A percentile compares a stretch with the other conserved stretches of the same genome.
These are phyloP conservation scores for Hylaea fasciaria DNA, from an alignment of 2,888 invertebrate species.

Conservation along the genomic window DNA sequence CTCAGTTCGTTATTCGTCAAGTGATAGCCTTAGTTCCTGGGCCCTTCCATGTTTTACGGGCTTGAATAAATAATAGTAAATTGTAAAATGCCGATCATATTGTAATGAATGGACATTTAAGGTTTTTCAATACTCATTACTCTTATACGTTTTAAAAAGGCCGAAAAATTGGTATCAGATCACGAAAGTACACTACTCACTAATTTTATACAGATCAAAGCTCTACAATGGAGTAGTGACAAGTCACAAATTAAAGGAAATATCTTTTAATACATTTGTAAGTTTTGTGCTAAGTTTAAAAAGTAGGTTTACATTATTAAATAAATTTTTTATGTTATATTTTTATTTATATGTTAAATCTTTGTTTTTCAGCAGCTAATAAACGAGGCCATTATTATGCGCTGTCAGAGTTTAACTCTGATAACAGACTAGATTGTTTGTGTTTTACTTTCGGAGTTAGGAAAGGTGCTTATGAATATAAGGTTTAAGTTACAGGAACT, in stretches of 20 bases:
- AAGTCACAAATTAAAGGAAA: no score
- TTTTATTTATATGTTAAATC: no score
- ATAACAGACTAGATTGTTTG: constrained; percentile 24
- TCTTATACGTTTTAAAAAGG: constrained; percentile 21
- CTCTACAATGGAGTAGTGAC: not conserved
- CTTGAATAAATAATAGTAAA: constrained; percentile 1
- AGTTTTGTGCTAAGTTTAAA: no score
- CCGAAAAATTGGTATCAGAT: constrained; percentile 13
- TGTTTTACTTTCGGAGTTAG: constrained; percentile 20
- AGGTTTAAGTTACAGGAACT: constrained; percentile 13
- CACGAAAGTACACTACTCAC: no score
- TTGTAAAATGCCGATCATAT: constrained; percentile 15
- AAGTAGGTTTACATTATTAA: no score
- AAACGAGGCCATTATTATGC: constrained; percentile 31
- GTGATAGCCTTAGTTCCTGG: not conserved
- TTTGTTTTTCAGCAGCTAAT: constrained; percentile 3
- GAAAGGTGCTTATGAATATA: constrained; percentile 26
- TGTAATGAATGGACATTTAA: constrained; percentile 29
- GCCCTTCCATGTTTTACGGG: no score
- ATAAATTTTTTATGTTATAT: no score
- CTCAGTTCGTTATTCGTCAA: not conserved
- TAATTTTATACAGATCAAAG: constrained; percentile 16
- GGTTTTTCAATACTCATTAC: constrained; percentile 11
- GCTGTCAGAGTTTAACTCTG: constrained; percentile 23
- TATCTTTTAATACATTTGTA: no score